Evolutionary conservation across 2,113 vertebrate species (phyloP).

Genomic region (Pseudopodoces humilis): DNA sequence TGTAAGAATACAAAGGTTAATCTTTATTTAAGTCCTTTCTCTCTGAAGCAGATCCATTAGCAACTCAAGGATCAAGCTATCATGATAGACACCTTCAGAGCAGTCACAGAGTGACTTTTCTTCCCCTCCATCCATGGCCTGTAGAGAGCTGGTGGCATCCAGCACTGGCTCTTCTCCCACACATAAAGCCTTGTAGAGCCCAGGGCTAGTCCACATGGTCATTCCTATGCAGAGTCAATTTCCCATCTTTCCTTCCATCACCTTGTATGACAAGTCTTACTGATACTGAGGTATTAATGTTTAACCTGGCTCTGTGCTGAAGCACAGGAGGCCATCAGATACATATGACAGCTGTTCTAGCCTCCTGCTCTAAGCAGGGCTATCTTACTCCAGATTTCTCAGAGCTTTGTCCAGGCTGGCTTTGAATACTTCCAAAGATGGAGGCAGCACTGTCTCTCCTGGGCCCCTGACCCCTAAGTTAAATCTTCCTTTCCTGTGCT

Average conservation of each 20-base stretch:
- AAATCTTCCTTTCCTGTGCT: not conserved
- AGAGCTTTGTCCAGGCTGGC: not conserved
- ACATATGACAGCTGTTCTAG: not conserved
- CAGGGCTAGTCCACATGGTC: not conserved
- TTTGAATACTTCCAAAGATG: not conserved
- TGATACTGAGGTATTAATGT: not conserved
- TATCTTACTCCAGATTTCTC: not conserved
- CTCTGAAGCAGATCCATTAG: not conserved
- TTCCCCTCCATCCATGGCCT: not conserved
- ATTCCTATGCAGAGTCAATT: not conserved
- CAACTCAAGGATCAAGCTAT: not conserved
- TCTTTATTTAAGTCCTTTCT: slow-evolving; percentile 28
- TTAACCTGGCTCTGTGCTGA: not conserved
- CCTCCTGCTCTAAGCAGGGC: not conserved
- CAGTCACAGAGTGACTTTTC: not conserved
- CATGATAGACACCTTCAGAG: not conserved
- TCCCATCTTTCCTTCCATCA: not conserved
- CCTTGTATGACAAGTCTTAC: not conserved
- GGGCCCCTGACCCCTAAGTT: not conserved
- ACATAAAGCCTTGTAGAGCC: not conserved
- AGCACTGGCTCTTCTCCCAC: not conserved
- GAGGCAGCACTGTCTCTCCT: not conserved
- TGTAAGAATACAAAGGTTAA: slow-evolving; percentile 40
- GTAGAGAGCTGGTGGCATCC: not conserved
- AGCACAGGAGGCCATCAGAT: not conserved